Evolutionary conservation across 2,797 vertebrate genomes (phyloP).

Genomic region (Cossypha heuglini): DNA sequence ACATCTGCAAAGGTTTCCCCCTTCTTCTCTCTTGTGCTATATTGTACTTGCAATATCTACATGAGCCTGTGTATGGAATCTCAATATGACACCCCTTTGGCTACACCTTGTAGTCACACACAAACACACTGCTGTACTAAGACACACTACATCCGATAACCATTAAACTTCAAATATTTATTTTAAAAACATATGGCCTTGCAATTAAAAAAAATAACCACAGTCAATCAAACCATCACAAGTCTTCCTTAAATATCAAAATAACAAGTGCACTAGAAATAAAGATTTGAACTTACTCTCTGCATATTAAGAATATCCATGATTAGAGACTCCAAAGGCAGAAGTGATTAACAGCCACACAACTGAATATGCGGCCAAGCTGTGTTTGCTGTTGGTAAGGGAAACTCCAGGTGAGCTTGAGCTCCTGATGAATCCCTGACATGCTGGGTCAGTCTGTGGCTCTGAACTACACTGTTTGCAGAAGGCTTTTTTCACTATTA

Average conservation of each 20-base stretch:
- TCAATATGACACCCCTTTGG: background rate
- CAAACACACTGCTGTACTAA: background rate
- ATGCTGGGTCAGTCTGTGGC: background rate
- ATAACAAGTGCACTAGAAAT: background rate
- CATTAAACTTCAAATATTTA: background rate
- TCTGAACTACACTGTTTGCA: constrained; percentile 49
- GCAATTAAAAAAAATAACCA: background rate
- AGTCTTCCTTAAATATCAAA: background rate
- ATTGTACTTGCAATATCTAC: background rate
- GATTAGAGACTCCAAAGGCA: background rate
- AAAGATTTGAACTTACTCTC: background rate
- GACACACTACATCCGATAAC: background rate
- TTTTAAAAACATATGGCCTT: background rate
- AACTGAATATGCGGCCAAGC: background rate
- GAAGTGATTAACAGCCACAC: background rate
- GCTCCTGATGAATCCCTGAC: constrained; percentile 29
- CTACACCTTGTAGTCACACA: background rate
- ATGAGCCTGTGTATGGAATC: background rate
- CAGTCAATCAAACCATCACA: background rate
- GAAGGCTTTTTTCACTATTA: constrained; percentile 37
- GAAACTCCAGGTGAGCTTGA: background rate
- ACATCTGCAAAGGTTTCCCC: background rate
- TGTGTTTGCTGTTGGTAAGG: background rate
- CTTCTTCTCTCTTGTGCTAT: background rate
- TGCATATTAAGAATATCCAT: background rate